A percentile compares a stretch with the other conserved stretches of the same genome.
Evolutionary conservation across 2,888 invertebrate genomes (phyloP).

Genomic region (Pocota personata): DNA sequence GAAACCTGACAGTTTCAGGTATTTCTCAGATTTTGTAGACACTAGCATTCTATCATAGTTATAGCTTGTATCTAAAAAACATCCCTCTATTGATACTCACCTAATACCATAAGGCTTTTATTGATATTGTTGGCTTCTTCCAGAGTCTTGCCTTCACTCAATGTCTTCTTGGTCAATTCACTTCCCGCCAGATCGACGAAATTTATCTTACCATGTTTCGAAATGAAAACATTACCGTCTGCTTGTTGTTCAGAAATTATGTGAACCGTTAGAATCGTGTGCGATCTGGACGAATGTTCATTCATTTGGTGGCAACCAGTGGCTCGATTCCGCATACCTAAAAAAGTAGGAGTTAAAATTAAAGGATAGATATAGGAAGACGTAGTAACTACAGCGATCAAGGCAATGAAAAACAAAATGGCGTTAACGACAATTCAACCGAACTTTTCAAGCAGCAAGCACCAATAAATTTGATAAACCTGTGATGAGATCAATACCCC

Average conservation of each 20-base stretch:
- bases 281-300: slow-evolving; percentile 95
- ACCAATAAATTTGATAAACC: too few relatives aligned
- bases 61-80: too few relatives aligned
- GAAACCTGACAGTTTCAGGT: too few relatives aligned
- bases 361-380: too few relatives aligned
- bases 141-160: slow-evolving; percentile 92
- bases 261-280: slow-evolving; percentile 91
- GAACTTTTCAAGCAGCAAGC: too few relatives aligned
- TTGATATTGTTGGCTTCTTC: slow-evolving; percentile 98
- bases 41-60: too few relatives aligned
- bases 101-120: slow-evolving; percentile 96
- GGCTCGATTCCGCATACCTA: slow-evolving; percentile 94
- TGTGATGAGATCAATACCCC: too few relatives aligned
- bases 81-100: slow-evolving; percentile 84
- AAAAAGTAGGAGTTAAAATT: neutral
- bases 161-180: slow-evolving; percentile 96
- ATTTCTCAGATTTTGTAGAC: too few relatives aligned
- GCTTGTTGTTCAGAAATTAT: slow-evolving; percentile 93
- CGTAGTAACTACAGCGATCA: too few relatives aligned
- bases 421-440: too few relatives aligned
- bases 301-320: slow-evolving; percentile 97
- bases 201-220: slow-evolving; percentile 96
- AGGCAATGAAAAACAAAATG: too few relatives aligned
- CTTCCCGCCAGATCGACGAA: slow-evolving; percentile 98
- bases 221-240: slow-evolving; percentile 92